Base-by-base conservation (phyloP, 2,797 vertebrate genomes). In the Crax fasciolata region DNA sequence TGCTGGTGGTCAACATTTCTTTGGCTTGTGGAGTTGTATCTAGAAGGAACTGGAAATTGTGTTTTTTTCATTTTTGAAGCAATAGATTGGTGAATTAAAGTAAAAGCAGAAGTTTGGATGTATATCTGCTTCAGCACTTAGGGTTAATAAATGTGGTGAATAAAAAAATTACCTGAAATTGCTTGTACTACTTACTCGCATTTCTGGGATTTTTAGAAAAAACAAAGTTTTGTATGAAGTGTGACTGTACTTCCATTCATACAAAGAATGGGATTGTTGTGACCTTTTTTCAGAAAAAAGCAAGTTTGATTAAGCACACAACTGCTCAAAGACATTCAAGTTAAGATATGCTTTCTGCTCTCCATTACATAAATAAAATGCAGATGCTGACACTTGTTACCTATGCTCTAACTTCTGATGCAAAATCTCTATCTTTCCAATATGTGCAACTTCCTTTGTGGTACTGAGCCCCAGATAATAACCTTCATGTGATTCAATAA, bases 231-330 rank as follows among this genome's bases (percentile, higher is more conserved):
- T 9, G 24, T 71, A 30, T 51, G 78, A 87, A 9, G 24, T 52
- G 3, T 38, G 73, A 87, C n/a, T 81, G 32, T 77, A 76, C 88
- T 83, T 85, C 44, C 83, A 46, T 91, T 91, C 52, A 52, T 67
- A 18, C n/a, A 71, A 35, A 59, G 28, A 76, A 59, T 11, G 4
- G 6, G 21, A 55, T 7, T 32, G 14, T 65, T 74, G 41, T 77
- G n/a, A n/a, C 44, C 51, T 68, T 59, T 19, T 66, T 39, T 61
- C 35, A 82, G 27, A 70, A 52, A 75, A 74, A 35, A 35, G 35
- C 35, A 35, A 35, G 35, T 35, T 35, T 35, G 35, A 35, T 35
- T 8, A 35, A 74, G 15, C 28, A 51, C 32, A 3, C 5, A 23
- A 30, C 8, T 89, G 93, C 55, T 74, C 21, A 15, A 68, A 76